Conservation (phyloP, 2,888 invertebrate species). For the Punctoribates punctum region DNA sequence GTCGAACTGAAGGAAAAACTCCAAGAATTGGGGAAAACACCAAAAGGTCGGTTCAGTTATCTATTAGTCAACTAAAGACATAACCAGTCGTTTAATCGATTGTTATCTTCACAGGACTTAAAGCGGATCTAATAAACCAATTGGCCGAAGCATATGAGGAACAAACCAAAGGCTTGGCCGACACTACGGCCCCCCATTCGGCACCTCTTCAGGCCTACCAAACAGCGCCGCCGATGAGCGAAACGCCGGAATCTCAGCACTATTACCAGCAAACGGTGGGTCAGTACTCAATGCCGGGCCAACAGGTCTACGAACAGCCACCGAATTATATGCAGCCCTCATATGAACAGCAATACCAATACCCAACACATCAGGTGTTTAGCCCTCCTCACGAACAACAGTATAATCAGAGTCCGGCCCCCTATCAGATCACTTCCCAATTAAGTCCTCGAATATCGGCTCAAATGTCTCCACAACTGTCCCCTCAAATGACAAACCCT, state of each 20-base stretch:
- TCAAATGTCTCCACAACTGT: background rate
- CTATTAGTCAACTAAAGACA: too few relatives aligned
- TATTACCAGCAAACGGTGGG: conserved; percentile 23
- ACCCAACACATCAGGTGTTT: background rate
- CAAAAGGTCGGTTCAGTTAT: conserved; percentile 37
- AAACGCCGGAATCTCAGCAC: background rate
- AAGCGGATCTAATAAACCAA: conserved; percentile 46
- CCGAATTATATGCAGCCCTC: background rate
- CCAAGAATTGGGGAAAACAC: conserved; percentile 37
- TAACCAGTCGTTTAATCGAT: background rate
- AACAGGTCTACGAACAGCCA: background rate
- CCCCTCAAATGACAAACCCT: background rate
- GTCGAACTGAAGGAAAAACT: conserved; percentile 42
- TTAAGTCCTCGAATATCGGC: background rate
- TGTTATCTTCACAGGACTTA: conserved; percentile 42
- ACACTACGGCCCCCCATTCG: background rate
- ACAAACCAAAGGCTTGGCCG: background rate
- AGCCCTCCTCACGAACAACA: background rate
- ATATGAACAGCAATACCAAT: background rate
- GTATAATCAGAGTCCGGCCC: background rate
- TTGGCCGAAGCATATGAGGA: conserved; percentile 41
- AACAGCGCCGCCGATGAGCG: background rate
- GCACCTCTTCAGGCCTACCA: background rate
- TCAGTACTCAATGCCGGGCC: conserved; percentile 4
- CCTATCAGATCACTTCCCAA: background rate